Conservation (phyloP, 1,140 invertebrate species). For the Mycetomoellerius zeteki region DNA sequence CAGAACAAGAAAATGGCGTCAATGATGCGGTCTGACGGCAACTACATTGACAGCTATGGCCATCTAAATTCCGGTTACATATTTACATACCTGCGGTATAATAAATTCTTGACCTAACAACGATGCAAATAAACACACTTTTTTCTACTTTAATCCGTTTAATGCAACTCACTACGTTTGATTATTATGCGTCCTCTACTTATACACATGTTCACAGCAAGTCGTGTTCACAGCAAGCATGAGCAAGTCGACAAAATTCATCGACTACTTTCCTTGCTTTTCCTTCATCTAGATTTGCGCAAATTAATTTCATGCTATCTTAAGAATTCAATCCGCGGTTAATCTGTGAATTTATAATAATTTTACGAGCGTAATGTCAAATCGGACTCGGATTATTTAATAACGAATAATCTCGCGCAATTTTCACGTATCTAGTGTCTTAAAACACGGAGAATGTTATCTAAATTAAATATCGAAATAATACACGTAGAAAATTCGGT, state of each 20-base stretch:
- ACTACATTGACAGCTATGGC: no score
- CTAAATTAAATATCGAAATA: neutral
- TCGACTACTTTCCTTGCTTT: neutral
- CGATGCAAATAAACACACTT: neutral
- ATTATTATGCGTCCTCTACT: conserved; percentile 40
- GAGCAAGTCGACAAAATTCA: conserved; percentile 34
- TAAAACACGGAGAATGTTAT: neutral
- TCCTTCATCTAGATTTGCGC: conserved; percentile 10
- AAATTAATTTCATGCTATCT: conserved; percentile 36
- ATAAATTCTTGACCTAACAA: conserved; percentile 5
- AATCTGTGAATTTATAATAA: conserved; percentile 58
- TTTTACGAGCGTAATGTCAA: conserved; percentile 36
- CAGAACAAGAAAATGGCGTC: no score
- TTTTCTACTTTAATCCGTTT: conserved; percentile 38
- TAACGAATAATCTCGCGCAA: conserved; percentile 11
- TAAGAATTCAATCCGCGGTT: conserved; percentile 37
- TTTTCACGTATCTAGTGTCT: neutral
- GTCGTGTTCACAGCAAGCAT: no score
- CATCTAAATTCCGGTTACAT: no score
- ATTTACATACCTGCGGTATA: no score
- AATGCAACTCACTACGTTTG: conserved; percentile 25
- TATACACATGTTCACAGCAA: no score
- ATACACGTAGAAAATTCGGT: neutral
- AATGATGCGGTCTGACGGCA: no score
- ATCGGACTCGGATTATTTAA: neutral